Evolutionary conservation across 2,797 vertebrate species (phyloP).

Genomic region (Adelosebastes latens): DNA sequence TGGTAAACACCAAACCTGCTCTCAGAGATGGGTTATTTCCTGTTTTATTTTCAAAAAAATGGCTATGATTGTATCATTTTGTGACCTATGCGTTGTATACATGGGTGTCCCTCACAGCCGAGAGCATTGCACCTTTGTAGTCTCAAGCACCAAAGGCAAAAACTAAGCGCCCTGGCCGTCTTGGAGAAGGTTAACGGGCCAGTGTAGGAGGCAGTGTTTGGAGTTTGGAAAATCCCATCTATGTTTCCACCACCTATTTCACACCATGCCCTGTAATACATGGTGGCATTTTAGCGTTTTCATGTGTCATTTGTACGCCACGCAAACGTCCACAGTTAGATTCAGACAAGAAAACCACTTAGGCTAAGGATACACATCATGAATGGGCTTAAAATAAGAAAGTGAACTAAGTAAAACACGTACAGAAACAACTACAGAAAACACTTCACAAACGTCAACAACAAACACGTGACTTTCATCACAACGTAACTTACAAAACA

Average conservation of each 20-base stretch:
- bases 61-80: background rate
- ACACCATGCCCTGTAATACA: background rate
- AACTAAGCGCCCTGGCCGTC: background rate
- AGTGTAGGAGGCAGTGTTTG: background rate
- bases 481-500: no score
- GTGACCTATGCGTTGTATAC: background rate
- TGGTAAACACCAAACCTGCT: background rate
- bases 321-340: no score
- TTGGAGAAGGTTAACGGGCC: background rate
- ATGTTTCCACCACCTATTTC: constrained; percentile 2
- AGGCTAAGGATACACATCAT: no score
- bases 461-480: no score
- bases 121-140: background rate
- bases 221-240: no score
- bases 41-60: background rate
- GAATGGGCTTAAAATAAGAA: no score
- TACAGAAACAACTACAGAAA: no score
- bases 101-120: background rate
- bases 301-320: no score
- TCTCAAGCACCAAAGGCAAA: background rate
- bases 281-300: no score
- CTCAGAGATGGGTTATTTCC: background rate
- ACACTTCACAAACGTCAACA: no score
- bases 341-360: no score
- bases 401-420: no score